Evolutionary conservation across 2,113 vertebrate species (phyloP).

Genomic region (Cochlearius cochlearius): DNA sequence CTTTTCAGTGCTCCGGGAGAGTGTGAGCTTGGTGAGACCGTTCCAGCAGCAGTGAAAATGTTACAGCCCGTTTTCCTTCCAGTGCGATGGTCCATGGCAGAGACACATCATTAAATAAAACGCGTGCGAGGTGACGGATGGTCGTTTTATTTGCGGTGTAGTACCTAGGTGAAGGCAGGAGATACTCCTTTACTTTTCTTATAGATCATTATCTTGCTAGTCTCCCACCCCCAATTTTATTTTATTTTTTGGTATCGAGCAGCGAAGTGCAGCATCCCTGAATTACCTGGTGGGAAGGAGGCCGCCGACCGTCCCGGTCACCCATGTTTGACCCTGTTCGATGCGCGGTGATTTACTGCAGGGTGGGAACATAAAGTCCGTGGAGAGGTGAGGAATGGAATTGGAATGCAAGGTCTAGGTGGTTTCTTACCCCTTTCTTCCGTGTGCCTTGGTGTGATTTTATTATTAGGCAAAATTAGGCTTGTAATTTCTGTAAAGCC

Average conservation of each 20-base stretch:
- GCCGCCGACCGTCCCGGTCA: not conserved
- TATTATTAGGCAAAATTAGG: conserved; percentile 4
- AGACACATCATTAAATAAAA: not conserved
- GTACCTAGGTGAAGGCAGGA: not conserved
- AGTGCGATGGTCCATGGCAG: not conserved
- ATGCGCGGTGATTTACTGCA: not conserved
- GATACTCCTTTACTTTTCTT: not conserved
- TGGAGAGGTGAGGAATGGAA: not conserved
- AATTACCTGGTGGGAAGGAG: not conserved
- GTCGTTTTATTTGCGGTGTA: not conserved
- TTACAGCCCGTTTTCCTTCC: not conserved
- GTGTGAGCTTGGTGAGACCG: not conserved
- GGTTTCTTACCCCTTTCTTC: not conserved
- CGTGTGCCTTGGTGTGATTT: not conserved
- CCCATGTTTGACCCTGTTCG: not conserved
- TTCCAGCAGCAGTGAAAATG: not conserved
- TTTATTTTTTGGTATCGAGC: not conserved
- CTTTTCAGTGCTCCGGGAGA: not conserved
- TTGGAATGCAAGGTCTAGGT: not conserved
- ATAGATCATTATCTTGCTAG: not conserved
- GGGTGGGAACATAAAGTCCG: not conserved
- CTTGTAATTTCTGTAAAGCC: not conserved
- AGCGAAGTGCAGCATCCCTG: not conserved
- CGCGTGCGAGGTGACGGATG: not conserved
- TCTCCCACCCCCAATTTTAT: not conserved